Percentiles rank a stretch among this genome's conserved stretches.
These are phyloP conservation scores for Leucophenga varia DNA, from an alignment of 1,140 invertebrate species.

Conservation along the genomic window DNA sequence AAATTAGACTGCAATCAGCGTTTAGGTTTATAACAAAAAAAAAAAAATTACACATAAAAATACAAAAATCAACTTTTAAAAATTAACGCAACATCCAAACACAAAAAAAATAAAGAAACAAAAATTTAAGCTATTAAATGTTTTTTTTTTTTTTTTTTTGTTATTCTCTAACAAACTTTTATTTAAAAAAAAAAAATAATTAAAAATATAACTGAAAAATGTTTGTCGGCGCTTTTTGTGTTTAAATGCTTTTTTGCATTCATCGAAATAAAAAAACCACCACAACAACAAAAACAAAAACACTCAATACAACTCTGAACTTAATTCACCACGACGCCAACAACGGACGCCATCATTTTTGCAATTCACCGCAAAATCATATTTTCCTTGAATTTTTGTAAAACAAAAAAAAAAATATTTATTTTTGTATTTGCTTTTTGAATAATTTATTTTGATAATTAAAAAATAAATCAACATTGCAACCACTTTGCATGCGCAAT, in stretches of 20 bases:
- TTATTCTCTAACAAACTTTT: conserved; percentile 13
- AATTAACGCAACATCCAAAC: too few species aligned
- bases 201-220: conserved; percentile 32
- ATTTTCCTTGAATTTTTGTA: conserved; percentile 32
- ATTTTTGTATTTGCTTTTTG: conserved; percentile 22
- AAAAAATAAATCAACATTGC: background rate
- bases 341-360: conserved; percentile 16
- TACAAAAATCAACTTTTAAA: too few species aligned
- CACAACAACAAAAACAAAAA: conserved; percentile 18
- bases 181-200: conserved; percentile 24
- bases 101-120: too few species aligned
- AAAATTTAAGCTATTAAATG: background rate
- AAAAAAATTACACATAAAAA: too few species aligned
- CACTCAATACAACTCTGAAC: too few species aligned
- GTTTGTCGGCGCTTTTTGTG: conserved; percentile 39
- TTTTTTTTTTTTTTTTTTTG: conserved; percentile 10
- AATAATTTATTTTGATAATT: conserved; percentile 1
- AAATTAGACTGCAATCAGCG: too few species aligned
- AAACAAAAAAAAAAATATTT: too few species aligned
- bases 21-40: too few species aligned
- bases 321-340: conserved; percentile 19
- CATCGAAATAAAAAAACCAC: conserved; percentile 20
- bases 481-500: background rate
- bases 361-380: too few species aligned
- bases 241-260: conserved; percentile 46